These are phyloP conservation scores for Seriola rivoliana DNA, from an alignment of 2,113 vertebrate genomes.

Conservation along the genomic window DNA sequence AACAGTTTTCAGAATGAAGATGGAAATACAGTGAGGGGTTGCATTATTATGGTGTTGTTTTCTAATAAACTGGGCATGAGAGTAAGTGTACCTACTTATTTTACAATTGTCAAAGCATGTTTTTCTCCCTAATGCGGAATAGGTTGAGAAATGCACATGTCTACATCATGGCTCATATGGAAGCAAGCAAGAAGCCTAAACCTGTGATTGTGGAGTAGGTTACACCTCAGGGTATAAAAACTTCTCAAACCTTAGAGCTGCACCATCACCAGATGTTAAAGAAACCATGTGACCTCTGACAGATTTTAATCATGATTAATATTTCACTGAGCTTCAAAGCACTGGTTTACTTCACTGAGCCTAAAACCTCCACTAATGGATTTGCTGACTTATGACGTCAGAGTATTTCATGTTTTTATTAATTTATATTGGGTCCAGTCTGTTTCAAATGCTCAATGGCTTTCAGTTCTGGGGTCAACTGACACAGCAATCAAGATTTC, in stretches of 20 bases:
- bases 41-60: background rate
- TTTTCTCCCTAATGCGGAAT: background rate
- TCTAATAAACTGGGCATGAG: background rate
- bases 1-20: background rate
- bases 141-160: background rate
- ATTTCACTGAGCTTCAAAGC: background rate
- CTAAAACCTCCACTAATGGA: background rate
- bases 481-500: background rate
- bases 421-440: background rate
- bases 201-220: background rate
- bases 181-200: background rate
- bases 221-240: background rate
- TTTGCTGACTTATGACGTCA: background rate
- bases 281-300: background rate
- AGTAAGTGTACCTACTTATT: background rate
- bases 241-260: background rate
- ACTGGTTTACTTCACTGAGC: slow-evolving; percentile 14
- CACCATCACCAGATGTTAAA: background rate
- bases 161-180: background rate
- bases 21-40: background rate
- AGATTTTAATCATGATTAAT: slow-evolving; percentile 5
- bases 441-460: background rate
- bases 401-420: background rate
- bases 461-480: background rate
- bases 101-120: background rate